Evolutionary conservation across 1,140 invertebrate species (phyloP), one percentile per base, ranked within the genome.

Genomic region (Holcopasites calliopsidis): DNA sequence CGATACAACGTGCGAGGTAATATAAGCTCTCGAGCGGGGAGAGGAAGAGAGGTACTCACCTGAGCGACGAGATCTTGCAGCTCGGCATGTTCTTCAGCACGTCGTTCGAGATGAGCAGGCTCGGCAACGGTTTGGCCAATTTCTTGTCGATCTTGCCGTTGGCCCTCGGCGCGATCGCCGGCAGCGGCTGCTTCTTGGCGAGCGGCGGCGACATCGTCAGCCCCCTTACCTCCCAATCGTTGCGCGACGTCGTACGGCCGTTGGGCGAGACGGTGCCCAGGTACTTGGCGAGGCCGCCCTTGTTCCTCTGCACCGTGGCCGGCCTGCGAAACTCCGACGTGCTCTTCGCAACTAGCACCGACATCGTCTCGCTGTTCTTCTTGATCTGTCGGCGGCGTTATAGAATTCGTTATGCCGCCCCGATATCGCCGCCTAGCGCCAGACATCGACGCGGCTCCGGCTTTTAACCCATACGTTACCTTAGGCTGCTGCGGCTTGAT

Each of bases 401-500:
- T n/a, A n/a, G n/a, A n/a, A n/a, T n/a, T n/a, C n/a, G n/a, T n/a
- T n/a, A n/a, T n/a, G n/a, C n/a, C n/a, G n/a, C n/a, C n/a, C n/a
- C n/a, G n/a, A n/a, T n/a, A n/a, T n/a, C n/a, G n/a, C n/a, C n/a
- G n/a, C n/a, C n/a, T n/a, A n/a, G n/a, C n/a, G n/a, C n/a, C n/a
- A n/a, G n/a, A n/a, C n/a, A n/a, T n/a, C n/a, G n/a, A n/a, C n/a
- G n/a, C n/a, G n/a, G n/a, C n/a, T n/a, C n/a, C n/a, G n/a, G n/a
- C n/a, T n/a, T n/a, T n/a, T n/a, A n/a, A n/a, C n/a, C n/a, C n/a
- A n/a, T 47, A 47, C 44, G 4, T 40, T 50, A 91, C 90, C 87
- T 92, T 92, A 26, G 83, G 69, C 44, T 89, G 88, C n/a, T 94
- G 93, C 11, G 95, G 93, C 88, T 96, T 96, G 88, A 95, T 95